Percentiles rank a stretch among this genome's conserved stretches.
phyloP scores from a whole-genome alignment of 2,113 vertebrate genomes.

The Bostrychus sinensis region DNA sequence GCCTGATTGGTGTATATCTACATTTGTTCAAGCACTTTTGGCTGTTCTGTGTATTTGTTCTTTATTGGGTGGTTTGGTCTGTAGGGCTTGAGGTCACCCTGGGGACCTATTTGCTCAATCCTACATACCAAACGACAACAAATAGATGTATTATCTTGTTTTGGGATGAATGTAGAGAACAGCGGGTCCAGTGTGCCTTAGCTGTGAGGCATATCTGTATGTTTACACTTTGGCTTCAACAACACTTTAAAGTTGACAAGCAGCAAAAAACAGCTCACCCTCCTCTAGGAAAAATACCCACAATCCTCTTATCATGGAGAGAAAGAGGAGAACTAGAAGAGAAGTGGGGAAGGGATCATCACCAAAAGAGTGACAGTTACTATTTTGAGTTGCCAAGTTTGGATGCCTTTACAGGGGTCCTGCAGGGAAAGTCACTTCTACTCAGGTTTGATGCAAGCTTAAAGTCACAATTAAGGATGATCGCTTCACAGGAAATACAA shows the following conservation, averaged over 20 bases:
- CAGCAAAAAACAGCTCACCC: conserved; percentile 10
- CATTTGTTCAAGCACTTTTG: neutral
- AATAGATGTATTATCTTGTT: conserved; percentile 51
- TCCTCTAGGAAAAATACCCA: conserved; percentile 38
- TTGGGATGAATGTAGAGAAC: conserved; percentile 25
- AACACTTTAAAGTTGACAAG: conserved; percentile 34
- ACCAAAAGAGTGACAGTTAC: conserved; percentile 38
- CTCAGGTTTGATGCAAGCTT: conserved; percentile 21
- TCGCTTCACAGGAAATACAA: conserved; percentile 5
- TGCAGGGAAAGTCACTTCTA: conserved; percentile 28
- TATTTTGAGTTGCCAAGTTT: conserved; percentile 41
- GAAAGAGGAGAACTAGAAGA: conserved; percentile 11
- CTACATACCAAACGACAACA: conserved; percentile 21
- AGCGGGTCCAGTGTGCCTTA: conserved; percentile 14
- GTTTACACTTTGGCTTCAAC: conserved; percentile 24
- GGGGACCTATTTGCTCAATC: conserved; percentile 25
- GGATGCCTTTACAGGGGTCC: conserved; percentile 9
- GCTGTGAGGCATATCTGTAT: conserved; percentile 18
- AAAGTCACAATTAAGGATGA: conserved; percentile 26
- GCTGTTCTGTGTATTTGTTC: neutral
- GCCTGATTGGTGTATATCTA: neutral
- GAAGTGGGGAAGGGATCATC: conserved; percentile 17
- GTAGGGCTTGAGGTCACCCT: conserved; percentile 34
- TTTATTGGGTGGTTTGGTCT: conserved; percentile 13
- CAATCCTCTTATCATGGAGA: conserved; percentile 35